Conservation (phyloP, 2,888 invertebrate genomes). For the Chrysolina americana region DNA sequence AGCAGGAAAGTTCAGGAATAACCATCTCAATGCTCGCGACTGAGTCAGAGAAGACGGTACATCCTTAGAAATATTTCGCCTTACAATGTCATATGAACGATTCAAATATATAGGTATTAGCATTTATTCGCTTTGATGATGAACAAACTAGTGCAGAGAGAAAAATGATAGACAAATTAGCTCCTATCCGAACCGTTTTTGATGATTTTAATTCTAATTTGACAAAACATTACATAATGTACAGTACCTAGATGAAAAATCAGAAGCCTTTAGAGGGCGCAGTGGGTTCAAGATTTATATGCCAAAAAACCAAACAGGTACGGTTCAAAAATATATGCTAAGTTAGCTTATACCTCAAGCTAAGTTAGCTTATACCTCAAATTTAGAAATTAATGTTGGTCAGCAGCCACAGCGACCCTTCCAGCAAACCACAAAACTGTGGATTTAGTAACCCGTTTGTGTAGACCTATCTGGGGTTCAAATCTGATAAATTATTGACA, state of each 20-base stretch:
- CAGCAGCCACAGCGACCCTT: neutral
- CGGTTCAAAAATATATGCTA: neutral
- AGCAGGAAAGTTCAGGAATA: neutral
- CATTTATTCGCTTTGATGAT: neutral
- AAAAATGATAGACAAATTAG: constrained; percentile 5
- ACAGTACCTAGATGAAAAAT: neutral
- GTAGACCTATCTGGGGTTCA: neutral
- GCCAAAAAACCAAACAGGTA: neutral
- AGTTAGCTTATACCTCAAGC: neutral
- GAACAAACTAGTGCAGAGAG: constrained; percentile 2
- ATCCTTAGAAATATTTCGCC: neutral
- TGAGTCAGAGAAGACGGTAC: neutral
- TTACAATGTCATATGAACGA: neutral
- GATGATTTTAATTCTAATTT: neutral
- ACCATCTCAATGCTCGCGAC: neutral
- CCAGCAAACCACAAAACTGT: neutral
- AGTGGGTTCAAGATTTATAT: neutral
- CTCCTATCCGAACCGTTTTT: neutral
- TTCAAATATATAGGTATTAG: neutral
- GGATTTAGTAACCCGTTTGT: neutral
- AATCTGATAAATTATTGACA: neutral
- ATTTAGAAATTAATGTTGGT: neutral
- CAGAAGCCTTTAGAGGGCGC: neutral
- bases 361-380: neutral
- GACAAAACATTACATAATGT: neutral